A percentile compares a stretch with the other conserved stretches of the same genome.
Conservation (phyloP, 2,113 vertebrate genomes). For the Mus pahari region DNA sequence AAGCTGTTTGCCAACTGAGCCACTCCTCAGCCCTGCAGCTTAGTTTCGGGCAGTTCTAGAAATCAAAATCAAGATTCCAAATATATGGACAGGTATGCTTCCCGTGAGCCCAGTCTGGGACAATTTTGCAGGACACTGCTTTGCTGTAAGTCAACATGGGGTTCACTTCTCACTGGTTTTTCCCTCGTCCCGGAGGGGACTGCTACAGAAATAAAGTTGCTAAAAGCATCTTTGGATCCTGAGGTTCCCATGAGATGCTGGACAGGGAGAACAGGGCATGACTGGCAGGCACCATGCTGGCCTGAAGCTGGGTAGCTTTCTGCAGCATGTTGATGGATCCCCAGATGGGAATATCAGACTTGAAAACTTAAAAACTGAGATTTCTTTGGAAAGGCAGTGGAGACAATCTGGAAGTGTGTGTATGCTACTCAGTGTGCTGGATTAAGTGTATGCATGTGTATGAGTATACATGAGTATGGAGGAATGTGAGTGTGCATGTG, state of each 20-base stretch:
- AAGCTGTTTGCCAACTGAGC: not conserved
- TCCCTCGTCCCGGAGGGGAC: not conserved
- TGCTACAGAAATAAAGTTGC: not conserved
- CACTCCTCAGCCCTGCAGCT: not conserved
- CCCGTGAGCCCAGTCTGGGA: not conserved
- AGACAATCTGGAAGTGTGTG: not conserved
- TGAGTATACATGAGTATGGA: not conserved
- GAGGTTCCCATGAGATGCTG: not conserved
- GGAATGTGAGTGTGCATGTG: not conserved
- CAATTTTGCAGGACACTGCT: fast-evolving
- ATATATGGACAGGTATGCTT: not conserved
- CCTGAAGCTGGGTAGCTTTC: not conserved
- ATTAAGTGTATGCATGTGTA: not conserved
- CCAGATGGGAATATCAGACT: not conserved
- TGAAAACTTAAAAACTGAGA: not conserved
- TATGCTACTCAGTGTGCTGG: not conserved
- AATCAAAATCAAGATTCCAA: not conserved
- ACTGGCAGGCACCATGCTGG: not conserved
- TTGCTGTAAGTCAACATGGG: not conserved
- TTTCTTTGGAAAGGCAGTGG: constrained; percentile 54
- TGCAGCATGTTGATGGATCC: constrained; percentile 42
- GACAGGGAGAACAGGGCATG: fast-evolving
- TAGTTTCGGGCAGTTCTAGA: not conserved
- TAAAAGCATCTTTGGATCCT: not conserved
- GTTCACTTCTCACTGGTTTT: not conserved